Evolutionary conservation across 2,888 invertebrate species (phyloP).

Genomic region (Troides aeacus): DNA sequence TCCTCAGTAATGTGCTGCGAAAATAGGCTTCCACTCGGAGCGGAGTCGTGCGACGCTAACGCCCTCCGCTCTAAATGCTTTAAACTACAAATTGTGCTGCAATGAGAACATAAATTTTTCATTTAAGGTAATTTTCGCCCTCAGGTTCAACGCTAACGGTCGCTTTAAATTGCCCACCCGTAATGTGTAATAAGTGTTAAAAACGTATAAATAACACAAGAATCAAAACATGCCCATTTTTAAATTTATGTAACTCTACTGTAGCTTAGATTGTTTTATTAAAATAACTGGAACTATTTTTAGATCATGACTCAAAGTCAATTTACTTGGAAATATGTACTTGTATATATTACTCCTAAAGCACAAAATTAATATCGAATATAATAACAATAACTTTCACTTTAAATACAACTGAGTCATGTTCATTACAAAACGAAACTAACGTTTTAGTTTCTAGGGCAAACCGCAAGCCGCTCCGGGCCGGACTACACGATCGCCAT

Average conservation of each 20-base stretch:
- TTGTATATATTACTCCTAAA: conserved; percentile 3
- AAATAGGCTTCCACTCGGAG: conserved; percentile 73
- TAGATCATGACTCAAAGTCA: conserved; percentile 4
- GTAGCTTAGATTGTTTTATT: neutral
- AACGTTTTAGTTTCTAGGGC: conserved; percentile 27
- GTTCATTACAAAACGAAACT: conserved; percentile 24
- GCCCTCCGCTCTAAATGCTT: conserved; percentile 65
- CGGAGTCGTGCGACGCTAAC: conserved; percentile 53
- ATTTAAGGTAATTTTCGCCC: conserved; percentile 23
- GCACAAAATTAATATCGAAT: conserved; percentile 15
- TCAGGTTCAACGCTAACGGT: conserved; percentile 12
- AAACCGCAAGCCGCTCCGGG: conserved; percentile 26
- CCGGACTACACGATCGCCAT: conserved; percentile 33
- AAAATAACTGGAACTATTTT: conserved; percentile 7
- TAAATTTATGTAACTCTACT: neutral
- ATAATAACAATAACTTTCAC: conserved; percentile 26
- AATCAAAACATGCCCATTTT: conserved; percentile 8
- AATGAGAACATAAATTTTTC: conserved; percentile 58
- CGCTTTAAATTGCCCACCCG: conserved; percentile 9
- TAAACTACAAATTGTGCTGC: conserved; percentile 58
- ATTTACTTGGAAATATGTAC: conserved; percentile 1
- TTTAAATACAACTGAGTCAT: conserved; percentile 25
- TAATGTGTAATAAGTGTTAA: conserved; percentile 22
- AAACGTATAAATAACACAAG: conserved; percentile 14
- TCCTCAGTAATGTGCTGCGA: conserved; percentile 78